A percentile compares a stretch with the other conserved stretches of the same genome.
Evolutionary conservation across 1,140 invertebrate genomes (phyloP).

Genomic region (Phocides pigmalion): DNA sequence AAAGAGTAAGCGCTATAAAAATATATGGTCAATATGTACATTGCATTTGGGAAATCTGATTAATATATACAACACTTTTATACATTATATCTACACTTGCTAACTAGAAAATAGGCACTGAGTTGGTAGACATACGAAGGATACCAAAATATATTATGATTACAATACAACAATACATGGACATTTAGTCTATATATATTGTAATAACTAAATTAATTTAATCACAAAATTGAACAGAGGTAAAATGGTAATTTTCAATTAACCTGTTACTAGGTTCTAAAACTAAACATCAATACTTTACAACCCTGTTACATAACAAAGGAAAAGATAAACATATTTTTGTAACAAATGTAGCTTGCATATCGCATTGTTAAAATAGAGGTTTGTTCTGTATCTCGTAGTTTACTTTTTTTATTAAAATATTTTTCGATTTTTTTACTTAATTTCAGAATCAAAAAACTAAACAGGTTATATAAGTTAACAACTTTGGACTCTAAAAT

Average conservation of each 20-base stretch:
- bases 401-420: not conserved
- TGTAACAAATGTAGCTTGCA: too few relatives aligned
- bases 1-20: conserved; percentile 14
- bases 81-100: conserved; percentile 9
- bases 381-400: not conserved
- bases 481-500: not conserved
- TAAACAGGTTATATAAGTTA: conserved; percentile 1
- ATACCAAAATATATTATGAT: conserved; percentile 1
- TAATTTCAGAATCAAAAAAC: not conserved
- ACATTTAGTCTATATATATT: conserved; percentile 3
- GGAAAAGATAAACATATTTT: not conserved
- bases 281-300: conserved; percentile 8
- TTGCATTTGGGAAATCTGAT: conserved; percentile 4
- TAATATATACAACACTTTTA: conserved; percentile 15
- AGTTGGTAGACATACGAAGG: not conserved
- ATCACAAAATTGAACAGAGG: conserved; percentile 1
- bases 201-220: conserved; percentile 17
- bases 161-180: too few relatives aligned
- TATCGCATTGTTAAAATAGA: too few relatives aligned
- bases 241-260: conserved; percentile 2
- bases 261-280: conserved; percentile 1
- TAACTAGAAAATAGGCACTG: conserved; percentile 13
- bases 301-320: conserved; percentile 10
- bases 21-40: conserved; percentile 24
- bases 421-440: not conserved